A percentile compares a stretch with the other conserved stretches of the same genome.
Conservation (phyloP, 2,888 invertebrate species). For the Zele albiditarsus region DNA sequence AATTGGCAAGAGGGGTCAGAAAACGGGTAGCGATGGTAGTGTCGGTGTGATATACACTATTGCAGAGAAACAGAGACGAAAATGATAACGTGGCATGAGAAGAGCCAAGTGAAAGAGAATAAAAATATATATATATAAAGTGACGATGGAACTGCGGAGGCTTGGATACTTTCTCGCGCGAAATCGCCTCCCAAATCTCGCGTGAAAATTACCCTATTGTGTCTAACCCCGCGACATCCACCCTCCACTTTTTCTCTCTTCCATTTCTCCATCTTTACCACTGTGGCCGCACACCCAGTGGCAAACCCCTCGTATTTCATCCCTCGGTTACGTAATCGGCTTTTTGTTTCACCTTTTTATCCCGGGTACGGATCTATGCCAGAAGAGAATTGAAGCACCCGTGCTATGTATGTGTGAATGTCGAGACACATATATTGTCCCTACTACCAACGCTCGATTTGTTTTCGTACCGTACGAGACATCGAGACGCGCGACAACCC, state of each 20-base stretch:
- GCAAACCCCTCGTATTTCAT: constrained; percentile 37
- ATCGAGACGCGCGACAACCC: neutral
- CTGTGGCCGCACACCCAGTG: constrained; percentile 21
- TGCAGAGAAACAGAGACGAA: constrained; percentile 34
- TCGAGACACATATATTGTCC: constrained; percentile 16
- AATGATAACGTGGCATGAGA: constrained; percentile 14
- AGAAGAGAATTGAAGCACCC: constrained; percentile 41
- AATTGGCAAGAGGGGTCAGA: constrained; percentile 18
- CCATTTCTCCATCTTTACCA: constrained; percentile 22
- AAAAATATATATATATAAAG: constrained; percentile 10
- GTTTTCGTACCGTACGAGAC: constrained; percentile 27
- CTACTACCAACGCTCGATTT: constrained; percentile 34
- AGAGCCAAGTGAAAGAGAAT: constrained; percentile 20
- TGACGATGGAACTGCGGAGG: constrained; percentile 33
- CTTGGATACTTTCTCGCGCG: constrained; percentile 58
- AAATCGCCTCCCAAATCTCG: constrained; percentile 72
- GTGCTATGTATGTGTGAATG: constrained; percentile 38
- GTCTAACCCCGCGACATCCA: constrained; percentile 54
- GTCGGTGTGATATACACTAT: constrained; percentile 27
- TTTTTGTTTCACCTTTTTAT: constrained; percentile 72
- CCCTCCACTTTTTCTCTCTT: constrained; percentile 32
- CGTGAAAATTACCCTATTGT: constrained; percentile 74
- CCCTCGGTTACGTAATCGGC: constrained; percentile 71
- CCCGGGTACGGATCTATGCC: constrained; percentile 54
- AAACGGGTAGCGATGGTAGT: neutral